Evolutionary conservation across 2,888 invertebrate species (phyloP).

Genomic region (Pyrocoelia pectoralis): DNA sequence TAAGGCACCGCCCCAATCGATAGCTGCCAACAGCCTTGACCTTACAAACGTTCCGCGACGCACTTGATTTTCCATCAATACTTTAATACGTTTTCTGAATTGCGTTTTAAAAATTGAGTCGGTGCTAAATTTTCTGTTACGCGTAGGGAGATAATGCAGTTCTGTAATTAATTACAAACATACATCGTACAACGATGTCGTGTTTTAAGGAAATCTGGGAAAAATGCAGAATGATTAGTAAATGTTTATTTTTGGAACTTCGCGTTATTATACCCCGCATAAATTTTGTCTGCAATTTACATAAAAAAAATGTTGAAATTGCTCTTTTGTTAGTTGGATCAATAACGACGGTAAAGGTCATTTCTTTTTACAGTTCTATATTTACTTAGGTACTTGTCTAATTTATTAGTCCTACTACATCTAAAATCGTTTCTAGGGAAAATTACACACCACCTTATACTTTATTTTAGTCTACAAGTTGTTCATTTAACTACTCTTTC

Average conservation of each 20-base stretch:
- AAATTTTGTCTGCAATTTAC: slow-evolving; percentile 3
- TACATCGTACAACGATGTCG: no score
- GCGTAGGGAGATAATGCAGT: neutral
- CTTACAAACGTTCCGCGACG: slow-evolving; percentile 41
- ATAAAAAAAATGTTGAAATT: neutral
- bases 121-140: neutral
- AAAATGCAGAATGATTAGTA: slow-evolving; percentile 11
- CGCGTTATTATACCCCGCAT: neutral
- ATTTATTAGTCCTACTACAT: no score
- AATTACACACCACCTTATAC: no score
- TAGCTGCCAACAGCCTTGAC: slow-evolving; percentile 48
- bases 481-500: no score
- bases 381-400: neutral
- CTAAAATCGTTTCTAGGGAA: no score
- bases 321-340: slow-evolving; percentile 16
- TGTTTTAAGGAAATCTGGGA: neutral
- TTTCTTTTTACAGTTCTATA: neutral
- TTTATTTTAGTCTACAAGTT: no score
- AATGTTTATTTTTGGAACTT: slow-evolving; percentile 20
- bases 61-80: slow-evolving; percentile 41
- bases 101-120: slow-evolving; percentile 17
- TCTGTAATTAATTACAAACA: no score
- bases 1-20: slow-evolving; percentile 43
- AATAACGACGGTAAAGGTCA: neutral
- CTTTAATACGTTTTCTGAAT: slow-evolving; percentile 14